These are phyloP conservation scores for Phenganax subtilis DNA, from an alignment of 92 coral and sea anemone species.

Conservation along the genomic window DNA sequence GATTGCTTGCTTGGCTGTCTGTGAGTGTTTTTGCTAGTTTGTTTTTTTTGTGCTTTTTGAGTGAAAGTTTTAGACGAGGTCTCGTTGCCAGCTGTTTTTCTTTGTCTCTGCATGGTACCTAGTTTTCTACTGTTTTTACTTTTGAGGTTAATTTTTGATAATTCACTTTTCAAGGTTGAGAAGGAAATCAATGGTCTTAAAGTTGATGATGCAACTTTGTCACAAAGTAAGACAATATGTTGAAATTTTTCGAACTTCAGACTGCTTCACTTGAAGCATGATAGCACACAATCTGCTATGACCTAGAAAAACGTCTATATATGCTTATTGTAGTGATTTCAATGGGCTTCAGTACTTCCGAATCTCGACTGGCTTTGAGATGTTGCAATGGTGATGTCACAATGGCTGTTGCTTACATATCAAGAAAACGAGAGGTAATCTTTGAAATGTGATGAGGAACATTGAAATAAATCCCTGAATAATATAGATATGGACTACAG, in stretches of 20 bases:
- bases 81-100: neutral
- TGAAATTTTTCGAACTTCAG: neutral
- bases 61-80: no score
- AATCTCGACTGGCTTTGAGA: constrained; percentile 78
- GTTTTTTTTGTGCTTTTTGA: no score
- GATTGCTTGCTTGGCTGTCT: no score
- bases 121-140: no score
- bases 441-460: no score
- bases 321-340: constrained; percentile 55
- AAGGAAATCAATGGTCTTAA: constrained; percentile 44
- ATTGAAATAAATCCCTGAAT: no score
- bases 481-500: no score
- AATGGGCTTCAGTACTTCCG: constrained; percentile 79
- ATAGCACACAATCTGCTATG: neutral
- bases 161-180: constrained; percentile 28
- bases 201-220: constrained; percentile 65
- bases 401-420: constrained; percentile 66
- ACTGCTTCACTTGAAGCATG: neutral
- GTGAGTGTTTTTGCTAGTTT: no score
- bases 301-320: neutral
- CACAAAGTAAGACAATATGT: constrained; percentile 54
- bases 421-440: constrained; percentile 69
- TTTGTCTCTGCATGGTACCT: constrained; percentile 34
- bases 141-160: neutral
- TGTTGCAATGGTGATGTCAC: constrained; percentile 76